Base-by-base conservation (phyloP, 1,140 invertebrate genomes). In the Tetramorium simillimum region DNA sequence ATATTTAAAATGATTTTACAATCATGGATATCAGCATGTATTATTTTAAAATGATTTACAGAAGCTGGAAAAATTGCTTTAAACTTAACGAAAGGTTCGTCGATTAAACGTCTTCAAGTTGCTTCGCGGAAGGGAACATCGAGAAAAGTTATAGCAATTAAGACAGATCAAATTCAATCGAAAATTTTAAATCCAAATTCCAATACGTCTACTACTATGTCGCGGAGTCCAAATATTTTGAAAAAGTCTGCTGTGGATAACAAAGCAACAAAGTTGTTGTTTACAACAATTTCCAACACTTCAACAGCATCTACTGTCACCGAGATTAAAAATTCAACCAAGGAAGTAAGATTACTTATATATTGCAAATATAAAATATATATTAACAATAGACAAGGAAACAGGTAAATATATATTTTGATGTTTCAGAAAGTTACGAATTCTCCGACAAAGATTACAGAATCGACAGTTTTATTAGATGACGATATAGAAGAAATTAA, bases 41-140 rank as follows among this genome's bases (percentile, higher is more conserved):
- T 5, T 51, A 53, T 60, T 40, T 33, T 21, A 7, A 62, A 14
- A 75, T 65, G 62, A 84, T 65, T 65, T 93, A 63, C 90, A 96
- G 97, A 98, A 93, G 97, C 97, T 73, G 97, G 97, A 21, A 98
- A 98, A 92, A 95, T 98, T 89, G 96, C 97, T 6, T 93, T 98
- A 86, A 97, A 97, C 91, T 95, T 95, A 53, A 95, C 96, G 9
- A 96, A 96, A 93, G 82, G 93, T 63, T 90, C 92, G 46, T 88
- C 93, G 60, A 76, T 93, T 49, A 94, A 93, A 89, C 90, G 92
- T 60, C 80, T 95, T 77, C 94, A 95, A 89, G 90, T 94, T 21
- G 81, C 81, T 58, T 67, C 89, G 21, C 94, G 90, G 81, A 94
- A 92, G 85, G 90, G 91, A 70, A 77, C 91, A 53, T 77, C 91